These are phyloP conservation scores for Heteractis magnifica DNA, from an alignment of 92 coral and sea anemone genomes.

Conservation along the genomic window DNA sequence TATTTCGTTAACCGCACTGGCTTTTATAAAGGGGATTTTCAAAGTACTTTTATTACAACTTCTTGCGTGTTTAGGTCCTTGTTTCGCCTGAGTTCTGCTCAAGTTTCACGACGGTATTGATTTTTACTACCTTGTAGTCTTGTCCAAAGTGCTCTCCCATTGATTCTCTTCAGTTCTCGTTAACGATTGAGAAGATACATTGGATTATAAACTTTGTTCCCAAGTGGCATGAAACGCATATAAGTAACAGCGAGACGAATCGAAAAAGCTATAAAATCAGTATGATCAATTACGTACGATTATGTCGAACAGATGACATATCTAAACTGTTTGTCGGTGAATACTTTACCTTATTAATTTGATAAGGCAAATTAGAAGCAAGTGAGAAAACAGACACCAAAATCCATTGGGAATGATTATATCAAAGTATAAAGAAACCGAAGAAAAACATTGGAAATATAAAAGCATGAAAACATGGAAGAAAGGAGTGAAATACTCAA, in stretches of 20 bases:
- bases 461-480: neutral
- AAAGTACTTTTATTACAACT: too few species aligned
- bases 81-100: too few species aligned
- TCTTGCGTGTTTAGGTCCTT: too few species aligned
- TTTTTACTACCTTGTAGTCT: too few species aligned
- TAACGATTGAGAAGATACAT: neutral
- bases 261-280: neutral
- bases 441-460: neutral
- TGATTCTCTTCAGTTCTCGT: neutral
- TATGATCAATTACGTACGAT: neutral
- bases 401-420: neutral
- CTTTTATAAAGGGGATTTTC: too few species aligned
- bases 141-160: too few species aligned
- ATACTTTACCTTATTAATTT: neutral
- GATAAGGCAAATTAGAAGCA: constrained; percentile 3
- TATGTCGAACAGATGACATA: neutral
- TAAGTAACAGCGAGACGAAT: neutral
- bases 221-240: too few species aligned
- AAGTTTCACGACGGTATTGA: too few species aligned
- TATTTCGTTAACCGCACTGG: too few species aligned
- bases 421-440: neutral
- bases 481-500: neutral
- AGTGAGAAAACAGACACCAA: constrained; percentile 1
- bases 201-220: too few species aligned
- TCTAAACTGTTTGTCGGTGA: neutral